Base-by-base conservation (phyloP, 2,888 invertebrate species). In the Gastrophysa polygoni region DNA sequence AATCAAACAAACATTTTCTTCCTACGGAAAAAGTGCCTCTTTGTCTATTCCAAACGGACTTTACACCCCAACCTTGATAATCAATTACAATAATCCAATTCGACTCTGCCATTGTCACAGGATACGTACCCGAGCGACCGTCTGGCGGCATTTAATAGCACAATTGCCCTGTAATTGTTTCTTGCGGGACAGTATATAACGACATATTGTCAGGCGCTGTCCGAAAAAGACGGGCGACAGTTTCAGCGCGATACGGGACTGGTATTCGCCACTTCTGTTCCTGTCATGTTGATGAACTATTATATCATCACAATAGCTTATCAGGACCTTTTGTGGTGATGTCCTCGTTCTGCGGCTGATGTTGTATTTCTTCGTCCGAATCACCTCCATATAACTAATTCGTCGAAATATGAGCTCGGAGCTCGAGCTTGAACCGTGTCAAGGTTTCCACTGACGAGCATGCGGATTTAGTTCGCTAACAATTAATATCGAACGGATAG, bases 241-340 rank as follows among this genome's bases (percentile, higher is more conserved):
- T 57, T 49, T 38, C 24, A 5, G 14, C 16, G 7, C 24, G 24
- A 24, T 7, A 24, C 52, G 46, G 34, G 59, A 54, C 52, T 57
- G 49, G 59, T 66, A 62, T 52, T 59, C 24, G 56, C 56, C 57
- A 52, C 59, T 66, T 57, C 77, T 76, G 77, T 68, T 72, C 75
- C 75, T 77, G 78, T 78, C 77, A 77, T 75, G 77, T 75, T 80
- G 80, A 79, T 80, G 76, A 79, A 78, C 78, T 77, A 80, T 80
- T 80, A 79, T 80, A 73, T 69, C 73, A 72, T 73, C 72, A 80
- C 79, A 80, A 80, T 79, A 32, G 75, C 77, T 80, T 79, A 80
- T 80, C 80, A 79, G 73, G 73, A 68, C 70, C 78, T 72, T 78
- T 79, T 79, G 79, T 80, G 59, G 59, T 59, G 58, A 59, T 52